Percentiles rank a stretch among this genome's conserved stretches.
Evolutionary conservation across 2,888 invertebrate genomes (phyloP).

Genomic region (Dione juno): DNA sequence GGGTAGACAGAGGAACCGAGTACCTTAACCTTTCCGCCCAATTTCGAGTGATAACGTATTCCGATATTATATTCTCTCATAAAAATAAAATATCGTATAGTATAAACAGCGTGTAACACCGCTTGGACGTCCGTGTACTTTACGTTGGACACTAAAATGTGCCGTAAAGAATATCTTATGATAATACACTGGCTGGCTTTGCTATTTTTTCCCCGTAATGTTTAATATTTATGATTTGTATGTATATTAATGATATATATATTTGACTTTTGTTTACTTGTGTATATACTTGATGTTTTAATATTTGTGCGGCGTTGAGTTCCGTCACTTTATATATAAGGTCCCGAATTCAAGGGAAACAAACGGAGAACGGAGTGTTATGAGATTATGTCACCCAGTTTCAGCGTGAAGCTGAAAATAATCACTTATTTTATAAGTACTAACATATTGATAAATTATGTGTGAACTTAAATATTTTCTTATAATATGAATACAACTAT

Average conservation of each 20-base stretch:
- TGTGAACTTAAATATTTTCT: too few species aligned
- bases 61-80: background rate
- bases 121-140: conserved; percentile 49
- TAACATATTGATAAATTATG: too few species aligned
- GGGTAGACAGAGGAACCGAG: too few species aligned
- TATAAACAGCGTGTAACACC: conserved; percentile 53
- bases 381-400: too few species aligned
- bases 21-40: too few species aligned
- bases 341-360: too few species aligned
- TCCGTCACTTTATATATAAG: too few species aligned
- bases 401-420: too few species aligned
- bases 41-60: background rate
- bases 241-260: conserved; percentile 56
- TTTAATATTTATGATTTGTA: conserved; percentile 59
- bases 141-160: conserved; percentile 64
- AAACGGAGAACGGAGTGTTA: too few species aligned
- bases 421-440: too few species aligned
- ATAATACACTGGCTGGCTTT: conserved; percentile 69
- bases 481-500: too few species aligned
- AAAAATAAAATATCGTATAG: conserved; percentile 24
- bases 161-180: conserved; percentile 69
- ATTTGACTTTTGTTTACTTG: conserved; percentile 38
- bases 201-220: conserved; percentile 61
- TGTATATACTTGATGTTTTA: background rate
- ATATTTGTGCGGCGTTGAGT: background rate